Evolutionary conservation across 1,140 invertebrate genomes (phyloP).

Genomic region (Onthophagus taurus): DNA sequence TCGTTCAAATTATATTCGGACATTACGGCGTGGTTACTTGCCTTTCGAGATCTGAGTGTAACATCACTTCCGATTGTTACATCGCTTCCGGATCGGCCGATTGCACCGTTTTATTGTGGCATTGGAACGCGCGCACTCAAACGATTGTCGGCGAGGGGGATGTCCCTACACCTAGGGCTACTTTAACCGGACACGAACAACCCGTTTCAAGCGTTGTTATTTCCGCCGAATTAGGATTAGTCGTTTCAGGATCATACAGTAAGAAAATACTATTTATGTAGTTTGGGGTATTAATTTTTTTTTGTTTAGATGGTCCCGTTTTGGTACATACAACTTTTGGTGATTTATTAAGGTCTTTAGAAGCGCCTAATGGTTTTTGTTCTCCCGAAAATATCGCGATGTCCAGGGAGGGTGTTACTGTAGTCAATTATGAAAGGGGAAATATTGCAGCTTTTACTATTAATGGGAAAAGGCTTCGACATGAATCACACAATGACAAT

Average conservation of each 20-base stretch:
- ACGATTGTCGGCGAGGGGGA: conserved; percentile 95
- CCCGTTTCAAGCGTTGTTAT: conserved; percentile 91
- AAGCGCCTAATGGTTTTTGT: conserved; percentile 66
- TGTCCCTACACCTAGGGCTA: conserved; percentile 87
- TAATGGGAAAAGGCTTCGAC: conserved; percentile 77
- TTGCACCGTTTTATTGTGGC: conserved; percentile 96
- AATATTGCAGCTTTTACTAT: conserved; percentile 89
- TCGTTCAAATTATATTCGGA: conserved; percentile 96
- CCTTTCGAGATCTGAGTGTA: conserved; percentile 93
- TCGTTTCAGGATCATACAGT: conserved; percentile 88
- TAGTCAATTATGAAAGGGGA: conserved; percentile 86
- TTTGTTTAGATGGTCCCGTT: conserved; percentile 75
- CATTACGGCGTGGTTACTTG: conserved; percentile 99
- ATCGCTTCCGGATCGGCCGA: conserved; percentile 95
- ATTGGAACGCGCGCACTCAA: conserved; percentile 94
- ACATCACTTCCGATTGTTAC: conserved; percentile 97
- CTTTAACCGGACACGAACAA: conserved; percentile 93
- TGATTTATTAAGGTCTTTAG: conserved; percentile 86
- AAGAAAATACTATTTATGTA: conserved; percentile 34
- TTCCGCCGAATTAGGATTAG: conserved; percentile 94
- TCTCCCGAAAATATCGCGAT: conserved; percentile 87
- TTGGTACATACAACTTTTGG: conserved; percentile 97
- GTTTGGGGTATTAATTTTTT: conserved; percentile 11
- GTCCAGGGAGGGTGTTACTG: conserved; percentile 92
- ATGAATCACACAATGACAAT: conserved; percentile 89